These are phyloP conservation scores for Eristalis arbustorum DNA, from an alignment of 2,888 invertebrate species.

Conservation along the genomic window DNA sequence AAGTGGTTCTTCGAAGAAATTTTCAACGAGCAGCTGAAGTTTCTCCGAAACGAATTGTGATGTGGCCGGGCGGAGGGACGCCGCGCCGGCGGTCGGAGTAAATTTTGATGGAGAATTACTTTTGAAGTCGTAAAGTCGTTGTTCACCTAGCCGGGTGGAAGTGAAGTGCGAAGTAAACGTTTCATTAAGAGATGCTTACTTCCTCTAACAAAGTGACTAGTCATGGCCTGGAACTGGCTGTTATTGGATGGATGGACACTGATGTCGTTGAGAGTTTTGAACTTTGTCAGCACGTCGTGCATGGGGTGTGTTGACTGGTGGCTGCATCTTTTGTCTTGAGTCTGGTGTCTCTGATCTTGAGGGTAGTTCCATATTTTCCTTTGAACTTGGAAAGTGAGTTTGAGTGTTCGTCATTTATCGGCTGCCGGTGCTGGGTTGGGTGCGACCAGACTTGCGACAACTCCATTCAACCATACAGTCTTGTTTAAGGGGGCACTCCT, in stretches of 20 bases:
- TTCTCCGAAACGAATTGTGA: neutral
- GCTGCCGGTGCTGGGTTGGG: neutral
- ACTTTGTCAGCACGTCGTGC: neutral
- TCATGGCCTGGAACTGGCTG: neutral
- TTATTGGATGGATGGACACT: neutral
- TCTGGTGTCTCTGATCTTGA: neutral
- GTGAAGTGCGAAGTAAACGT: neutral
- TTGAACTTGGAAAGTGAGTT: neutral
- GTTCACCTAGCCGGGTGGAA: neutral
- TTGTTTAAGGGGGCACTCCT: neutral
- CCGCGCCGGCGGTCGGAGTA: neutral
- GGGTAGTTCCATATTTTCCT: neutral
- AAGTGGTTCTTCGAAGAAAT: conserved; percentile 12
- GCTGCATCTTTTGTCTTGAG: neutral
- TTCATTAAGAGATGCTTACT: neutral
- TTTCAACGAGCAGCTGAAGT: conserved; percentile 17
- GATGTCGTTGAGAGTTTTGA: neutral
- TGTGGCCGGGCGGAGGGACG: neutral
- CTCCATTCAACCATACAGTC: neutral
- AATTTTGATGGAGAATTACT: neutral
- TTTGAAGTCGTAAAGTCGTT: conserved; percentile 3
- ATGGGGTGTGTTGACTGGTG: neutral
- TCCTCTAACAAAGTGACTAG: neutral
- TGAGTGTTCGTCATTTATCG: no score
- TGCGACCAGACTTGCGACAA: neutral